These are phyloP conservation scores for Lordiphosa mommai DNA, from an alignment of 1,140 invertebrate species.

Conservation along the genomic window DNA sequence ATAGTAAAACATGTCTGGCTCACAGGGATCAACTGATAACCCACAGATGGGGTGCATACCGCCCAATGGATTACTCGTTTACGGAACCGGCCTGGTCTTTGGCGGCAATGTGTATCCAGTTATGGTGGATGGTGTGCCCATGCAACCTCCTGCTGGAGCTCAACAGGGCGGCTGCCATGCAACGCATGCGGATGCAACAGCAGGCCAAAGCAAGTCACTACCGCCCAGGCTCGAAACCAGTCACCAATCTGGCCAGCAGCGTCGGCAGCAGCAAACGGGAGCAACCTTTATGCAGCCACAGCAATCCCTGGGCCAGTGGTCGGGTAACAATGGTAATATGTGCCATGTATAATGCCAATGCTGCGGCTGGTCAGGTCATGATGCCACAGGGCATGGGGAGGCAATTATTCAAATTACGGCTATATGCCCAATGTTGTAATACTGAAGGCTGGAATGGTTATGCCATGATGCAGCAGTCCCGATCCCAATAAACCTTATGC, in stretches of 20 bases:
- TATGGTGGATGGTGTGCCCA: conserved; percentile 7
- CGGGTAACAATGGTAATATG: background rate
- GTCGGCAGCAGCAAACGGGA: background rate
- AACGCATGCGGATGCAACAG: conserved; percentile 9
- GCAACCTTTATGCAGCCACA: background rate
- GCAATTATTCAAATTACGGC: conserved; percentile 8
- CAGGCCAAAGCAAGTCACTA: background rate
- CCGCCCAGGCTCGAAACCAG: background rate
- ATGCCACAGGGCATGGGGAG: background rate
- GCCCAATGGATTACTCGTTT: background rate
- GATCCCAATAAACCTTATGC: conserved; percentile 20
- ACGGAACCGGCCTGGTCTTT: conserved; percentile 22
- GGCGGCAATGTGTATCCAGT: conserved; percentile 22
- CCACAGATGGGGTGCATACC: background rate
- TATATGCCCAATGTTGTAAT: background rate
- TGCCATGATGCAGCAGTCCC: conserved; percentile 16
- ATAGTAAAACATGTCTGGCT: background rate
- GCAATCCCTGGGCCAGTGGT: background rate
- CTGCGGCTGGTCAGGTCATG: background rate
- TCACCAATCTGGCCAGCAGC: background rate
- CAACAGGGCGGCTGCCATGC: conserved; percentile 8
- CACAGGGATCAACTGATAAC: background rate
- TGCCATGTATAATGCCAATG: background rate
- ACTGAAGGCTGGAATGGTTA: conserved; percentile 26
- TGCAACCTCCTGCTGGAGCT: conserved; percentile 5